Evolutionary conservation across 2,888 invertebrate species (phyloP).

Genomic region (Charanyca ferruginea): DNA sequence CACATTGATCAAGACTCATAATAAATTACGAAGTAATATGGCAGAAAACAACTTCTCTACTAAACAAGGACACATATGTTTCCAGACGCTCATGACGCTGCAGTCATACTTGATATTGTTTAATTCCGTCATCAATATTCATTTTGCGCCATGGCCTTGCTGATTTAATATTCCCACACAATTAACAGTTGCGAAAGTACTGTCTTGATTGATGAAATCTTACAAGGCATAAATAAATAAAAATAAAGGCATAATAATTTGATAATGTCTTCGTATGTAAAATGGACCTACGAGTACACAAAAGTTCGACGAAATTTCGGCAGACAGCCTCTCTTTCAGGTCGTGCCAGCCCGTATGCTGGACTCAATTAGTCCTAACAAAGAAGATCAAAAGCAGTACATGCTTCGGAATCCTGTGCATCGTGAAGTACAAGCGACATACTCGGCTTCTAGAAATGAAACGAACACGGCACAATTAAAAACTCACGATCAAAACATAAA

Average conservation of each 20-base stretch:
- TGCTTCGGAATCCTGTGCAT: constrained; percentile 89
- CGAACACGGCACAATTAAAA: constrained; percentile 92
- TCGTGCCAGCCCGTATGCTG: constrained; percentile 81
- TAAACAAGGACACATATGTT: constrained; percentile 85
- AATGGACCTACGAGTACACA: constrained; percentile 84
- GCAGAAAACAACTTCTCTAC: constrained; percentile 59
- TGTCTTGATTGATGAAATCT: constrained; percentile 40
- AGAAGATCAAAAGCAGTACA: constrained; percentile 82
- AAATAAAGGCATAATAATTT: too few relatives aligned
- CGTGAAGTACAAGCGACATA: constrained; percentile 86
- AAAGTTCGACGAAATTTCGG: constrained; percentile 89
- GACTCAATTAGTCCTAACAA: constrained; percentile 84
- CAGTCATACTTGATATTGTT: constrained; percentile 71
- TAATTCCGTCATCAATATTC: constrained; percentile 73
- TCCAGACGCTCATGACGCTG: constrained; percentile 70
- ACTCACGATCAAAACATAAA: constrained; percentile 92
- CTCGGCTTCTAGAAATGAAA: constrained; percentile 86
- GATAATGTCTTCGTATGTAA: constrained; percentile 75
- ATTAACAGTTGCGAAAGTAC: constrained; percentile 63
- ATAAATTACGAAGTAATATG: constrained; percentile 42
- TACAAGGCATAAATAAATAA: constrained; percentile 31
- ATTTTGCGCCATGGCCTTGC: constrained; percentile 76
- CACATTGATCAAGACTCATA: constrained; percentile 16
- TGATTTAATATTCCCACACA: constrained; percentile 73
- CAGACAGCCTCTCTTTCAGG: constrained; percentile 86